Base-by-base conservation (phyloP, 2,888 invertebrate species). In the Caenorhabditis wallacei region DNA sequence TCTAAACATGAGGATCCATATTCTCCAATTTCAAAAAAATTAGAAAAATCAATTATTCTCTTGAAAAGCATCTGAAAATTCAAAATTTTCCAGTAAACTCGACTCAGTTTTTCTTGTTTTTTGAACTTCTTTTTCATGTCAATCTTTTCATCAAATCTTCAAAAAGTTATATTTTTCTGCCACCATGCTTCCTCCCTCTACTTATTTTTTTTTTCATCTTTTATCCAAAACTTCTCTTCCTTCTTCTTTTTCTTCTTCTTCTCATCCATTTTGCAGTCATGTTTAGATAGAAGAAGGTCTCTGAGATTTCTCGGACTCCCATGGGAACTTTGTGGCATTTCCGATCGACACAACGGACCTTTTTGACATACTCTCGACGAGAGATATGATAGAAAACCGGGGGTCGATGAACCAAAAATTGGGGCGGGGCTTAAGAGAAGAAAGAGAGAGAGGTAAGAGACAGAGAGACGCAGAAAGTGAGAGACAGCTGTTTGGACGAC, bases 321-420 rank as follows among this genome's bases (percentile, higher is more conserved):
- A 64, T 64, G 64, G 64, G 64, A 64, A 64, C 59, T 59, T 40
- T 64, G 30, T 10, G 30, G 43, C 24, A 13, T 26, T 64, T 46
- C 46, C 64, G 51, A 26, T 61, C 5, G 30, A 30, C 30, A 30
- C 30, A 30, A 30, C 30, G 30, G 61, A 20, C 22, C 43, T 20
- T 26, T 37, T 37, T 24, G n/a, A 59, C 24, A 43, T 43, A 61
- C 40, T 43, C 43, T 43, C 22, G 22, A 22, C 5, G 54, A 22
- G 35, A 72, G 64, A 80, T 72, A 71, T 68, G 80, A 72, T 72
- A 72, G 72, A 40, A 80, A n/a, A n/a, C n/a, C n/a, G n/a, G 59
- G 40, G 37, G 66, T 46, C 66, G 69, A 10, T 10, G 68, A 56
- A 26, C 35, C 26, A 35, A 13, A 78, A 69, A 40, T 13, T 22